Base-by-base conservation (phyloP, 2,888 invertebrate genomes). In the Cheilosia grossa region DNA sequence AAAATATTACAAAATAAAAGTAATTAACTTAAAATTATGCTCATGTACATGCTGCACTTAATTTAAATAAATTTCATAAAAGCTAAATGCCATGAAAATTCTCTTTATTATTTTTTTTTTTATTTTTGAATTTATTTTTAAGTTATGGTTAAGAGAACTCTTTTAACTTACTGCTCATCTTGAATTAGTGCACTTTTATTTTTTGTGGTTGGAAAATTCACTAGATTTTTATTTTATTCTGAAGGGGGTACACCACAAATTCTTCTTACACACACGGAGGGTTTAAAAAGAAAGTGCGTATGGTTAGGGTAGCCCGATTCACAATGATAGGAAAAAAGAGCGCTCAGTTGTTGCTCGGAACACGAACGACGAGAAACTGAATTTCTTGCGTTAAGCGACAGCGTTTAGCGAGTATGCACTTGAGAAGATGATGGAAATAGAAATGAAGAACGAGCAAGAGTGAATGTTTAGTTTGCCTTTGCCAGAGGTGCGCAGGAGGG, bases 141-240 rank as follows among this genome's bases (percentile, higher is more conserved):
- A 24, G 21, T 54, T 37, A 51, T 40, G 49, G 51, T 82, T 83
- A 83, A 72, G 66, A 72, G 72, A 75, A 70, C 67, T 67, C 47
- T 70, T 66, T 78, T 54, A 88, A 89, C 89, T 89, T 89, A 89
- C 89, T 89, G 89, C 89, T 89, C 89, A 89, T 89, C 87, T 89
- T 89, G 88, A 82, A 85, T 87, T 69, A 58, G 64, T 83, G 63
- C 61, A 70, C 63, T 70, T 69, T 80, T 64, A 58, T 64, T 70
- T 24, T 75, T 75, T 75, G 75, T 58, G 19, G 54, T 17, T 54
- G 64, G 74, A 66, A 86, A 82, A 86, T 78, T 87, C 79, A 73
- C 74, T 82, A 67, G 49, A 69, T 59, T 81, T 69, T 75, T 74
- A 58, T 70, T 64, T 37, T 37, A 61, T 49, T 54, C 61, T 54